Evolutionary conservation across 1,140 invertebrate genomes (phyloP).

Genomic region (Apis dorsata): DNA sequence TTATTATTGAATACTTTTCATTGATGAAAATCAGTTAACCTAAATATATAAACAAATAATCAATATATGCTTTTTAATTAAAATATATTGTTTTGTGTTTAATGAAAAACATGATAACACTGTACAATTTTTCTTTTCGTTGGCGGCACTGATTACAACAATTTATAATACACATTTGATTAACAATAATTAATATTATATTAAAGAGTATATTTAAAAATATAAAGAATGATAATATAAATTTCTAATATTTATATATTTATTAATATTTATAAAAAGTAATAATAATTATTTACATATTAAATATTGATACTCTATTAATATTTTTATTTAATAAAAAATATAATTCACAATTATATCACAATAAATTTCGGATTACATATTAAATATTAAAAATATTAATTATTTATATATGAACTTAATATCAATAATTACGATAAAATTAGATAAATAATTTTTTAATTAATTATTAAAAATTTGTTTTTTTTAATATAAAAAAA

Average conservation of each 20-base stretch:
- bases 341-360: background rate
- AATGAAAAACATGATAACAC: conserved; percentile 8
- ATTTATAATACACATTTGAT: background rate
- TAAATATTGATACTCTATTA: background rate
- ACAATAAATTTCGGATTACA: background rate
- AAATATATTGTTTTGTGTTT: conserved; percentile 12
- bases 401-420: background rate
- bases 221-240: no score
- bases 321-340: background rate
- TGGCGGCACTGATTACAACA: conserved; percentile 27
- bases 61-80: background rate
- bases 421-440: background rate
- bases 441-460: background rate
- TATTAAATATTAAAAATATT: background rate
- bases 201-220: background rate
- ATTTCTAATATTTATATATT: background rate
- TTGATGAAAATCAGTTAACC: background rate
- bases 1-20: background rate
- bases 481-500: background rate
- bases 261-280: no score
- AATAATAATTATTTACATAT: background rate
- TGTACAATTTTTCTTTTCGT: background rate
- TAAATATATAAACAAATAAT: background rate
- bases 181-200: background rate
- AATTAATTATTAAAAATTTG: background rate